Conservation (phyloP, 2,797 vertebrate species). For the Trachurus trachurus region DNA sequence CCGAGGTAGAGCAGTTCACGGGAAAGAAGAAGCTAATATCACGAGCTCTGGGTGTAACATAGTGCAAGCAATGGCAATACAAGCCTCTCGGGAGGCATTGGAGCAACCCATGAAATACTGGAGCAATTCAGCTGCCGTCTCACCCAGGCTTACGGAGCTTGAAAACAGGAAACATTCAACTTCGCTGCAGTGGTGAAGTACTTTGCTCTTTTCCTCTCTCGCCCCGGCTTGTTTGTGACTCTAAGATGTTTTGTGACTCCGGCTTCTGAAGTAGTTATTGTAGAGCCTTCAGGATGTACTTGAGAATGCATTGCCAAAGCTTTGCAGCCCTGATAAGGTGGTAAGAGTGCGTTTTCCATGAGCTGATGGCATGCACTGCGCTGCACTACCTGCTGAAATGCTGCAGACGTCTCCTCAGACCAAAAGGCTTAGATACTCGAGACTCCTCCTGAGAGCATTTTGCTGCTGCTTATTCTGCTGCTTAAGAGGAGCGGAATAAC, state of each 20-base stretch:
- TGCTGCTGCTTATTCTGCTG: slow-evolving; percentile 7
- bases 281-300: slow-evolving; percentile 39
- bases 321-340: slow-evolving; percentile 45
- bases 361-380: slow-evolving; percentile 33
- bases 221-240: slow-evolving; percentile 36
- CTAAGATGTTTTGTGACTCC: slow-evolving; percentile 42
- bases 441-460: slow-evolving; percentile 35
- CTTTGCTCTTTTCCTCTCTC: slow-evolving; percentile 16
- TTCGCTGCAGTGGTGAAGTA: slow-evolving; percentile 24
- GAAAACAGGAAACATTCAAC: slow-evolving; percentile 32
- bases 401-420: slow-evolving; percentile 39
- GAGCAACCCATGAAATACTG: slow-evolving; percentile 57
- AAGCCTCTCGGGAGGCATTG: slow-evolving; percentile 34
- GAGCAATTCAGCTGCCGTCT: slow-evolving; percentile 47
- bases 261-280: slow-evolving; percentile 47
- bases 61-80: slow-evolving; percentile 49
- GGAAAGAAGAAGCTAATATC: slow-evolving; percentile 26
- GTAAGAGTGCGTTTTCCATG: slow-evolving; percentile 34
- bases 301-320: slow-evolving; percentile 40
- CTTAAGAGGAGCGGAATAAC: slow-evolving; percentile 34
- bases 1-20: background rate
- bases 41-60: slow-evolving; percentile 25
- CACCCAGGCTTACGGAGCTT: slow-evolving; percentile 7
- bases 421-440: slow-evolving; percentile 15
- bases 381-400: slow-evolving; percentile 40